These are phyloP conservation scores for Drosophila seclusa DNA, from an alignment of 2,888 invertebrate genomes.

Conservation along the genomic window DNA sequence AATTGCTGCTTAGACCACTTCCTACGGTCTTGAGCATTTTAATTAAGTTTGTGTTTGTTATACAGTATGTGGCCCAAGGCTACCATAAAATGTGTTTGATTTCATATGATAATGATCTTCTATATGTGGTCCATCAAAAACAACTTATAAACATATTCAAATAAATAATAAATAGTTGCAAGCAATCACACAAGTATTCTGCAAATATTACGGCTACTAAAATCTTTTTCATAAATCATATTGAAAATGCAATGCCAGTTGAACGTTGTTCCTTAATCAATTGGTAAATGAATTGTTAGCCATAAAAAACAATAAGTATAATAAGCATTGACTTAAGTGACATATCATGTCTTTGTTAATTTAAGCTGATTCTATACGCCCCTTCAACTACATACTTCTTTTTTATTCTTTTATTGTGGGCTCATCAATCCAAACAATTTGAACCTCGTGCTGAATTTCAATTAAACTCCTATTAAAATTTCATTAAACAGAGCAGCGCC, in stretches of 20 bases:
- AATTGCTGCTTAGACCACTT: neutral
- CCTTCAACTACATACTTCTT: neutral
- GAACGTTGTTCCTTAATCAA: neutral
- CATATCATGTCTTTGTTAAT: neutral
- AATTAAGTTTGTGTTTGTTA: constrained; percentile 5
- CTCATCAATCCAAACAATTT: constrained; percentile 9
- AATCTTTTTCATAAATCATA: neutral
- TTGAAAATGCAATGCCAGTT: neutral
- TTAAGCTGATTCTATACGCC: neutral
- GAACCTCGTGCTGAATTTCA: constrained; percentile 50
- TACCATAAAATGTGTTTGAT: neutral
- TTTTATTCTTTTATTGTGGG: neutral
- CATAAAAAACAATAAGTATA: neutral
- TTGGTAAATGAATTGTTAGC: neutral
- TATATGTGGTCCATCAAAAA: neutral
- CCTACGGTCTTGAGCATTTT: neutral
- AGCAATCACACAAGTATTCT: neutral
- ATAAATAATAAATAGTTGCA: neutral
- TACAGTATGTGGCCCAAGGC: neutral
- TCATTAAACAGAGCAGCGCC: constrained; percentile 67
- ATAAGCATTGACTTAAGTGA: neutral
- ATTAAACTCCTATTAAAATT: constrained; percentile 73
- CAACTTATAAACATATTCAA: no score
- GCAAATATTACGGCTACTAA: neutral
- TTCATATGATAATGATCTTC: neutral